phyloP scores from a whole-genome alignment of 2,797 vertebrate species.

The Sebastiscus albofasciatus region DNA sequence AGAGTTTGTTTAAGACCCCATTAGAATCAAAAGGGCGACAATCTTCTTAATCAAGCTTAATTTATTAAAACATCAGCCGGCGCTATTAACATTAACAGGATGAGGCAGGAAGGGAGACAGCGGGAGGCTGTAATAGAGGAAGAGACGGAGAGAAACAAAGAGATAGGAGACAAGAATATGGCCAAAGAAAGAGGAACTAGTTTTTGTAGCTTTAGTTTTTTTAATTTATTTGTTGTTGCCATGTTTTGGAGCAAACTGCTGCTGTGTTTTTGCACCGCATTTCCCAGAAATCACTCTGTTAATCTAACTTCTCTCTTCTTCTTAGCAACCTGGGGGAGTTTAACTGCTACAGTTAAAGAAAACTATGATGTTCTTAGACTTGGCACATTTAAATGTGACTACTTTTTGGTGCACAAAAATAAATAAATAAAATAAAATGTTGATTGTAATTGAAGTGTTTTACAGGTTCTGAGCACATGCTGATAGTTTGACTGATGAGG shows the following conservation, averaged over 20 bases:
- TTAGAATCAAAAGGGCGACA: slow-evolving; percentile 88
- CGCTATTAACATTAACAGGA: slow-evolving; percentile 70
- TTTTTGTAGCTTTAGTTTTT: background rate
- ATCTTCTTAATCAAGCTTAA: slow-evolving; percentile 94
- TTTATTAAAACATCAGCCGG: slow-evolving; percentile 80
- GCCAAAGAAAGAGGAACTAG: background rate
- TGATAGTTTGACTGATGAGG: background rate
- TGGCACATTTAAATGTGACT: background rate
- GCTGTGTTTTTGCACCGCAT: background rate
- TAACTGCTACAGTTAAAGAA: background rate
- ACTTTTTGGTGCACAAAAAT: background rate
- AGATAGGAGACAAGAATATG: slow-evolving; percentile 4
- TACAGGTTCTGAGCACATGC: background rate
- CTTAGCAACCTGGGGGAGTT: background rate
- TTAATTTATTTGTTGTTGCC: background rate
- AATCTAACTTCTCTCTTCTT: background rate
- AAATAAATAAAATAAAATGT: background rate
- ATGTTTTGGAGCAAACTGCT: background rate
- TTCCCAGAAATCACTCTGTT: background rate
- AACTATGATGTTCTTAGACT: background rate
- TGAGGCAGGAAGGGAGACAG: slow-evolving; percentile 50
- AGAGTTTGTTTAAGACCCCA: slow-evolving; percentile 93
- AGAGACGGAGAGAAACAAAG: slow-evolving; percentile 30
- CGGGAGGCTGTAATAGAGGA: slow-evolving; percentile 20
- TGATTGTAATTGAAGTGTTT: background rate